A percentile compares a stretch with the other conserved stretches of the same genome.
phyloP scores from a whole-genome alignment of 2,113 vertebrate genomes.

The Nycticryphes semicollaris region DNA sequence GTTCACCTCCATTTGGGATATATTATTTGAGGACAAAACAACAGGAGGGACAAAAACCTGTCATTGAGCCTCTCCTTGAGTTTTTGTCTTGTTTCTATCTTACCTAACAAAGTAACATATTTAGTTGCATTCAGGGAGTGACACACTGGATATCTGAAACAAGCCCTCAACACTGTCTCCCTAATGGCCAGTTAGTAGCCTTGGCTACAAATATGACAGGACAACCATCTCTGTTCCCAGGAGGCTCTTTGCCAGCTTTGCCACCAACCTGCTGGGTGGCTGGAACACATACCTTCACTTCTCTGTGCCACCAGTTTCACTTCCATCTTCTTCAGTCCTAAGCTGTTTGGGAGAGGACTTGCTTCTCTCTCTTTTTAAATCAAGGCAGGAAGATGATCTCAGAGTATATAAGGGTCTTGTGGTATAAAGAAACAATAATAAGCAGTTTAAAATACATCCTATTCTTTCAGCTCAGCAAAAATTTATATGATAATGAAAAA shows the following conservation, averaged over 20 bases:
- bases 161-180: background rate
- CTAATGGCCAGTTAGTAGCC: background rate
- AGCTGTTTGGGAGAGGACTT: background rate
- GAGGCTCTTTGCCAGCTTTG: background rate
- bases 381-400: background rate
- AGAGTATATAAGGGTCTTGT: background rate
- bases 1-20: background rate
- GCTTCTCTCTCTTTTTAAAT: background rate
- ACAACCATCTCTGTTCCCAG: background rate
- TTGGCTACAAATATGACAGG: background rate
- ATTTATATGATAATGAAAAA: background rate
- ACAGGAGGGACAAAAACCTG: background rate
- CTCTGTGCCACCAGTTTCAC: background rate
- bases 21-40: background rate
- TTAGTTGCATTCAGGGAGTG: background rate
- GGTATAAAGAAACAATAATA: background rate
- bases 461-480: background rate
- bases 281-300: background rate
- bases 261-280: background rate
- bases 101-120: background rate
- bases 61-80: fast-evolving
- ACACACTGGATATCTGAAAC: background rate
- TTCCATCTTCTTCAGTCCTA: background rate
- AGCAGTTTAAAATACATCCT: background rate
- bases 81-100: background rate